Evolutionary conservation across 1,140 invertebrate species (phyloP).

Genomic region (Magallana angulata): DNA sequence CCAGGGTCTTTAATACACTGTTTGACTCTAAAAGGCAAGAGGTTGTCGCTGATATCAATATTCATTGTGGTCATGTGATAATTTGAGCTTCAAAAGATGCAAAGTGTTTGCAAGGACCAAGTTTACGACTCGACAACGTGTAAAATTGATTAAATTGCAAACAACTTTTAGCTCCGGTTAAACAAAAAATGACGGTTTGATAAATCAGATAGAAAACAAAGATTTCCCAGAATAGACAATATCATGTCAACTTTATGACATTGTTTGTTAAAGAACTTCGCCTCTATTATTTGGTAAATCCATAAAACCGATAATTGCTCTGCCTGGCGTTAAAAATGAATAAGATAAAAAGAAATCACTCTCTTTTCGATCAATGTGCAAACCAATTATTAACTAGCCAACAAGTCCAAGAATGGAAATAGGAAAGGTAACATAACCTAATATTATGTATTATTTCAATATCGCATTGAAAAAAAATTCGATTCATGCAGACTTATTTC

Average conservation of each 20-base stretch:
- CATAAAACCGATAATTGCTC: neutral
- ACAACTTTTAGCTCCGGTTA: no score
- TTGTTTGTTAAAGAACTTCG: neutral
- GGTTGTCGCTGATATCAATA: neutral
- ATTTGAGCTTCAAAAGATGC: no score
- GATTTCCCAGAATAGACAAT: neutral
- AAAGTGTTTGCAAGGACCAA: no score
- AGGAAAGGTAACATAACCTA: neutral
- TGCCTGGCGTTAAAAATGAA: neutral
- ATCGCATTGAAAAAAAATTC: neutral
- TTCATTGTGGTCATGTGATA: no score
- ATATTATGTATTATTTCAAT: neutral
- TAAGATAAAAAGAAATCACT: neutral
- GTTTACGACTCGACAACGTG: no score
- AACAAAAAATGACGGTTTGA: neutral
- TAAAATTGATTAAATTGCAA: neutral
- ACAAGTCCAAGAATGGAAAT: neutral
- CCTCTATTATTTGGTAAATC: neutral
- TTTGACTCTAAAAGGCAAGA: conserved; percentile 62
- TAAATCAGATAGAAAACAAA: neutral
- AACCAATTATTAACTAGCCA: neutral
- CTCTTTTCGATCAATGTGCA: neutral
- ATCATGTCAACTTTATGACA: neutral
- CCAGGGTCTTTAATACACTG: conserved; percentile 60
- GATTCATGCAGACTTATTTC: neutral